Percentiles rank a stretch among this genome's conserved stretches.
phyloP scores from a whole-genome alignment of 1,140 invertebrate species.

The Drosophila ohnishii region DNA sequence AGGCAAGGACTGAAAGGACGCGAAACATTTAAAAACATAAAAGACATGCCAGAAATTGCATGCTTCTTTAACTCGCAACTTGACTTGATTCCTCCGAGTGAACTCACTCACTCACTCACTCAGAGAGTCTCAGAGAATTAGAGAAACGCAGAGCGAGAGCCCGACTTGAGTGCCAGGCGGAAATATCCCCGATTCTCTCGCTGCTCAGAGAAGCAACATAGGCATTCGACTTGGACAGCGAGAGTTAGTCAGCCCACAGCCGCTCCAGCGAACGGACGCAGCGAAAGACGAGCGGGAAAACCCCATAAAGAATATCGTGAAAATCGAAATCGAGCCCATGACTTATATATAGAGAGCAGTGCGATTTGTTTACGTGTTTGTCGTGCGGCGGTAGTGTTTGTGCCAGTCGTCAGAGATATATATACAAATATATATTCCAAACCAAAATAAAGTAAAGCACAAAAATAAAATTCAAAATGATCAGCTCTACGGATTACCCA shows the following conservation, averaged over 20 bases:
- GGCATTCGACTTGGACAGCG: conserved; percentile 17
- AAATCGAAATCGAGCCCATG: conserved; percentile 52
- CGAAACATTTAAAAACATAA: conserved; percentile 63
- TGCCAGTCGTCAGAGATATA: conserved; percentile 17
- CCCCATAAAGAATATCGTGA: conserved; percentile 2
- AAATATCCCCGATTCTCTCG: conserved; percentile 17
- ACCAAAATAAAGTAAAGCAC: conserved; percentile 12
- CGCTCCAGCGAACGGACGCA: conserved; percentile 69
- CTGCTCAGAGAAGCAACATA: conserved; percentile 38
- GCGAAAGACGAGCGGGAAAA: conserved; percentile 28
- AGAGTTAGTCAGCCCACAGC: conserved; percentile 65
- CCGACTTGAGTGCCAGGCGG: neutral
- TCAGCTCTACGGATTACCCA: conserved; percentile 59
- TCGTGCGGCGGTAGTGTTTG: conserved; percentile 49
- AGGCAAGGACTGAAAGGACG: conserved; percentile 43
- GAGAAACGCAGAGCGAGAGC: conserved; percentile 3
- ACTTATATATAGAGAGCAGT: conserved; percentile 48
- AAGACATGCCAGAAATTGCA: conserved; percentile 57
- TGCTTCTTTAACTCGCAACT: conserved; percentile 59
- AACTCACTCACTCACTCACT: conserved; percentile 17
- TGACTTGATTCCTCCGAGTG: conserved; percentile 29
- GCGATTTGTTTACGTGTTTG: conserved; percentile 66
- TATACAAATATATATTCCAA: conserved; percentile 17
- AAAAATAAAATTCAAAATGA: conserved; percentile 17
- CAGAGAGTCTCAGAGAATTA: conserved; percentile 10